Evolutionary conservation across 2,888 invertebrate species (phyloP).

Genomic region (Plagodis pulveraria): DNA sequence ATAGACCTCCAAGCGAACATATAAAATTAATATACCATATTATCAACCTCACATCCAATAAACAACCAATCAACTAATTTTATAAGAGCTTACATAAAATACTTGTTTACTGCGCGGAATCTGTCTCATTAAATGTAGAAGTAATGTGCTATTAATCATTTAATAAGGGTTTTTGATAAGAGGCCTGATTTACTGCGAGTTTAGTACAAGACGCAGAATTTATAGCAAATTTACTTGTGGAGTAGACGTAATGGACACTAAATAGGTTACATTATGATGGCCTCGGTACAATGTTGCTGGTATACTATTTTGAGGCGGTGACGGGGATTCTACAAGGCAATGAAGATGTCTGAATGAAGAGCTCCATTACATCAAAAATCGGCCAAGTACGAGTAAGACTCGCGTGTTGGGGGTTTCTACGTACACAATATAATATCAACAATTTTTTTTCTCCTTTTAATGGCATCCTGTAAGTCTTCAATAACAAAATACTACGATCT

Average conservation of each 20-base stretch:
- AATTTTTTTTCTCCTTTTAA: no score
- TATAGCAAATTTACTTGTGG: slow-evolving; percentile 26
- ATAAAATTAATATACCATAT: slow-evolving; percentile 25
- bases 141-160: slow-evolving; percentile 48
- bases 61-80: slow-evolving; percentile 30
- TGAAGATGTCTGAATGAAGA: no score
- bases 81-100: slow-evolving; percentile 33
- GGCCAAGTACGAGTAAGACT: no score
- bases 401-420: no score
- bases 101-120: slow-evolving; percentile 25
- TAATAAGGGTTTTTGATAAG: slow-evolving; percentile 49
- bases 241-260: slow-evolving; percentile 35
- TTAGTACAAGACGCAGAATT: slow-evolving; percentile 32
- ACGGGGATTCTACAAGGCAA: no score
- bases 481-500: no score
- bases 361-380: no score
- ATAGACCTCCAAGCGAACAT: slow-evolving; percentile 8
- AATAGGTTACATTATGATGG: slow-evolving; percentile 33
- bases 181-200: slow-evolving; percentile 48
- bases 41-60: slow-evolving; percentile 13
- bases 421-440: no score
- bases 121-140: slow-evolving; percentile 19
- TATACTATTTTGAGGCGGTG: slow-evolving; percentile 5
- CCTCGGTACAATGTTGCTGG: slow-evolving; percentile 23
- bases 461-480: no score